phyloP scores from a whole-genome alignment of 1,140 invertebrate genomes.

The Papilio polyxenes region DNA sequence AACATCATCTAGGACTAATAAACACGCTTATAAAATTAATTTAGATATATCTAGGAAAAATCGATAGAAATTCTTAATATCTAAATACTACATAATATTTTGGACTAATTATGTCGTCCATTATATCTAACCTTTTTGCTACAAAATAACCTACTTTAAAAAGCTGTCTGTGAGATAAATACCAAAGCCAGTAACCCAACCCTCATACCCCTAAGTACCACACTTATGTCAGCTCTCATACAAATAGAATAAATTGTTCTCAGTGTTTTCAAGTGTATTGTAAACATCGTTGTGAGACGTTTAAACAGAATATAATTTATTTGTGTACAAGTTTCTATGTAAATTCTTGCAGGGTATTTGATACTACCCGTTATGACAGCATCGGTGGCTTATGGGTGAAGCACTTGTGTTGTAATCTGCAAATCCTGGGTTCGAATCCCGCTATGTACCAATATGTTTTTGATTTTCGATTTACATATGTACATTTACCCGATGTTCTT shows the following conservation, averaged over 20 bases:
- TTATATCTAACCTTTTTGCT: too few relatives aligned
- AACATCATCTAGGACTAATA: too few relatives aligned
- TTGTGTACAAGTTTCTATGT: neutral
- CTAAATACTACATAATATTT: neutral
- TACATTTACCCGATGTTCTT: too few relatives aligned
- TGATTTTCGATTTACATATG: too few relatives aligned
- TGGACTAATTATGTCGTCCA: too few relatives aligned
- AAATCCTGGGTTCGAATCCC: too few relatives aligned
- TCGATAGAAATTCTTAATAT: neutral
- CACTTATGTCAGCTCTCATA: neutral
- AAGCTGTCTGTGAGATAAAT: neutral
- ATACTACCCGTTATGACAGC: neutral
- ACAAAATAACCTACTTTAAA: neutral
- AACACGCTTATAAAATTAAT: neutral
- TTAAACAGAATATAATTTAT: neutral
- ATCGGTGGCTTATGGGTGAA: neutral
- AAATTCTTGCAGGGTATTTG: neutral
- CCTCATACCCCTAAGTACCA: neutral
- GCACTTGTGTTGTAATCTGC: too few relatives aligned
- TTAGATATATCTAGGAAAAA: neutral
- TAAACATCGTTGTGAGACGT: slow-evolving; percentile 1
- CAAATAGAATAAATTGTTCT: slow-evolving; percentile 2
- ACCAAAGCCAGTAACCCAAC: neutral
- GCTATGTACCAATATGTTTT: too few relatives aligned
- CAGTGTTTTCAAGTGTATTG: slow-evolving; percentile 13